These are phyloP conservation scores for Neodon shergylaensis DNA, from an alignment of 2,113 vertebrate species.

Conservation along the genomic window DNA sequence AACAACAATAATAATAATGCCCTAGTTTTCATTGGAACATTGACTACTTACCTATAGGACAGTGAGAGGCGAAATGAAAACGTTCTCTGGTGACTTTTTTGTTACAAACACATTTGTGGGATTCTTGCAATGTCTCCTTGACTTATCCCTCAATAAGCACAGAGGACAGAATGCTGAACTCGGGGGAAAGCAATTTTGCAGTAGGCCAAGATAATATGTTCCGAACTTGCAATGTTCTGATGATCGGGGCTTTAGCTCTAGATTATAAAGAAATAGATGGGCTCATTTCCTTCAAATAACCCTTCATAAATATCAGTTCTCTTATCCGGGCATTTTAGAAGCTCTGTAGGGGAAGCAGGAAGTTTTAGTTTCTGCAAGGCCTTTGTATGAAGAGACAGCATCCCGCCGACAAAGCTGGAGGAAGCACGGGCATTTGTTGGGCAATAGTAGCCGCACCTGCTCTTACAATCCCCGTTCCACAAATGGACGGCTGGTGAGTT, in stretches of 20 bases:
- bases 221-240: conserved; percentile 55
- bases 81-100: conserved; percentile 40
- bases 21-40: not conserved
- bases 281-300: conserved; percentile 67
- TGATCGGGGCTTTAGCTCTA: conserved; percentile 44
- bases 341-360: conserved; percentile 18
- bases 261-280: conserved; percentile 72
- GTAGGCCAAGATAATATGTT: conserved; percentile 59
- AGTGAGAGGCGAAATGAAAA: conserved; percentile 13
- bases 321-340: conserved; percentile 69
- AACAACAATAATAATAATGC: not conserved
- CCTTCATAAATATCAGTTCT: conserved; percentile 65
- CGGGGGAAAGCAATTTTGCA: conserved; percentile 69
- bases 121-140: conserved; percentile 50
- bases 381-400: not conserved
- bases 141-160: conserved; percentile 66
- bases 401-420: not conserved
- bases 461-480: not conserved
- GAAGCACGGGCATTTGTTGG: not conserved
- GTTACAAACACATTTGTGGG: conserved; percentile 55
- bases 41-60: not conserved
- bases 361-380: not conserved
- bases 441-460: not conserved
- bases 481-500: not conserved
- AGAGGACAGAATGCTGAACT: conserved; percentile 51